These are phyloP conservation scores for Apostichopus californicus DNA, from an alignment of 35 echinoderm and acorn worm species.

Conservation along the genomic window DNA sequence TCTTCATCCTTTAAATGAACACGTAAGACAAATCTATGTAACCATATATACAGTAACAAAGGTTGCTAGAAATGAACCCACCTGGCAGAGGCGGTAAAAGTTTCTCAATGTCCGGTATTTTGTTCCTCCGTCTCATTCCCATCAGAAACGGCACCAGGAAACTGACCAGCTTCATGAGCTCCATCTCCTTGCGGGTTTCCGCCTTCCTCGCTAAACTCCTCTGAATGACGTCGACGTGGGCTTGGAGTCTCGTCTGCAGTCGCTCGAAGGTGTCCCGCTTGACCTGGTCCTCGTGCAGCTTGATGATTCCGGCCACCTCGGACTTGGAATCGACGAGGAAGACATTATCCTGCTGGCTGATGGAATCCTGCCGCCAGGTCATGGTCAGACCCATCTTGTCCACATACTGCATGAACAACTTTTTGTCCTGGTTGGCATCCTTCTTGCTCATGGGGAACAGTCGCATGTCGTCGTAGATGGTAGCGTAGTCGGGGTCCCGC, in stretches of 20 bases:
- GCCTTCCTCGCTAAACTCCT: slow-evolving; percentile 70
- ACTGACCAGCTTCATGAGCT: slow-evolving; percentile 70
- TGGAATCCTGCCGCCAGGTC: slow-evolving; percentile 62
- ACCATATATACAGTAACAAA: no score
- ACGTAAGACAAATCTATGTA: no score
- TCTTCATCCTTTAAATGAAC: no score
- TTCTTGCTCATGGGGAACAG: slow-evolving; percentile 90
- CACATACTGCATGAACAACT: slow-evolving; percentile 82
- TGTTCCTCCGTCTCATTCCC: slow-evolving; percentile 83
- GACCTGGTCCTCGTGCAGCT: slow-evolving; percentile 65
- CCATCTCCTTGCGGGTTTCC: slow-evolving; percentile 73
- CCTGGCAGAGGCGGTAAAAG: slow-evolving; percentile 85
- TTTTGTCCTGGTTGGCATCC: slow-evolving; percentile 85
- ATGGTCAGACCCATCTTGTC: slow-evolving; percentile 72
- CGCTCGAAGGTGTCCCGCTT: slow-evolving; percentile 86
- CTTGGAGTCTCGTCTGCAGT: slow-evolving; percentile 82
- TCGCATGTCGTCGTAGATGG: slow-evolving; percentile 90
- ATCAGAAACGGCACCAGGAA: slow-evolving; percentile 90
- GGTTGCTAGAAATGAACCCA: neutral
- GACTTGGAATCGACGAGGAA: slow-evolving; percentile 76
- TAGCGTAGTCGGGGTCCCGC: slow-evolving; percentile 78
- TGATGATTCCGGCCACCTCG: slow-evolving; percentile 65
- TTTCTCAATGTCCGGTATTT: slow-evolving; percentile 92
- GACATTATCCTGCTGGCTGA: slow-evolving; percentile 73
- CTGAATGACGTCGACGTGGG: slow-evolving; percentile 88